Base-by-base conservation (phyloP, 2,113 vertebrate genomes). In the Bubalus kerabau region DNA sequence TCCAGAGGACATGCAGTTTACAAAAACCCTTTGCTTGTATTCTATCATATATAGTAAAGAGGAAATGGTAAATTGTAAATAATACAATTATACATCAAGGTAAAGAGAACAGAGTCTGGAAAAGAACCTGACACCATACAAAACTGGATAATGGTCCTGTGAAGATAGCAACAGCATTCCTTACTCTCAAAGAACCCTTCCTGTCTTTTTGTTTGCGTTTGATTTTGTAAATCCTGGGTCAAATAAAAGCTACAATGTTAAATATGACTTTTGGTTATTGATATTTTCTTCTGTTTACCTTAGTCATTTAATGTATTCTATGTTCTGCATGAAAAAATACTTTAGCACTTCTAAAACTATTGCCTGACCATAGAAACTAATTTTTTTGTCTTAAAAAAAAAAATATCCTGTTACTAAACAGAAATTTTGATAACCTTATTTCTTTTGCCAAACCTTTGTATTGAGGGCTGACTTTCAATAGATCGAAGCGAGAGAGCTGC, bases 181-280 rank as follows among this genome's bases (percentile, higher is more conserved):
- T n/a, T n/a, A n/a, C n/a, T n/a, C n/a, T n/a, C n/a, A n/a, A n/a
- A n/a, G n/a, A n/a, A n/a, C n/a, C n/a, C n/a, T n/a, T n/a, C n/a
- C n/a, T n/a, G n/a, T n/a, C n/a, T n/a, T n/a, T n/a, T n/a, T n/a
- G n/a, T n/a, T n/a, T n/a, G n/a, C n/a, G n/a, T n/a, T n/a, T n/a
- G n/a, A n/a, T n/a, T n/a, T n/a, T n/a, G n/a, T n/a, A n/a, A n/a
- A n/a, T 21, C 19, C 54, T 56, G 54, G 54, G 54, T 56, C 19
- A 56, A 97, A 95, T 98, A 97, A 97, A 97, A 92, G 28, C 28
- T 95, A 54, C 94, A 54, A 57, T 43, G 1, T 98, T 97, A 89
- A 90, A 57, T 95, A 60, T 85, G 4, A 74, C 84, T 54, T 87
- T 15, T 89, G 36, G 46, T 92, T 93, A 88, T 60, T 93, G 4